These are phyloP conservation scores for Camponotus floridanus DNA, from an alignment of 1,140 invertebrate genomes.

Conservation along the genomic window DNA sequence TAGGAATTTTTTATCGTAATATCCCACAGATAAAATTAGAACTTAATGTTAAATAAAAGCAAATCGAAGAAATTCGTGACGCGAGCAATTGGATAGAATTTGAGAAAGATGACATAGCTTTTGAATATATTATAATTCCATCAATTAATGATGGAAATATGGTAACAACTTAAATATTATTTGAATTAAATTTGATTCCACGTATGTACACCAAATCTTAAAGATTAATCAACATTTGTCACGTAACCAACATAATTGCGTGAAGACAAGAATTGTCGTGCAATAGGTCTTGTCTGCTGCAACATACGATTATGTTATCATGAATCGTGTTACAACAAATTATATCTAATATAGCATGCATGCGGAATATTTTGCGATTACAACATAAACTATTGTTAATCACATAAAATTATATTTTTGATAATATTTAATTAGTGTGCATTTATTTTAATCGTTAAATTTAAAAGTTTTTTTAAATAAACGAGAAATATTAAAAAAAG, in stretches of 20 bases:
- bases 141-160: neutral
- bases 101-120: neutral
- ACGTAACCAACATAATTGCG: neutral
- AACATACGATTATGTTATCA: neutral
- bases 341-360: neutral
- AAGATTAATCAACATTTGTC: neutral
- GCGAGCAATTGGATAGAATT: neutral
- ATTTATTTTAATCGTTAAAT: neutral
- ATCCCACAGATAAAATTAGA: neutral
- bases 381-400: conserved; percentile 3
- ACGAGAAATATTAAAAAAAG: neutral
- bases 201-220: neutral
- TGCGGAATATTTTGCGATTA: neutral
- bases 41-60: conserved; percentile 16
- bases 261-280: neutral
- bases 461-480: neutral
- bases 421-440: neutral
- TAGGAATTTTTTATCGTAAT: neutral
- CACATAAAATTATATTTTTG: neutral
- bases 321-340: conserved; percentile 24
- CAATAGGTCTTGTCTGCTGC: neutral
- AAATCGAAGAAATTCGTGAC: neutral
- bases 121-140: neutral
- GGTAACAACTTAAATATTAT: neutral
- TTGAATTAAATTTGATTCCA: neutral